Conservation (phyloP, 2,113 vertebrate genomes). For the Scatophagus argus region DNA sequence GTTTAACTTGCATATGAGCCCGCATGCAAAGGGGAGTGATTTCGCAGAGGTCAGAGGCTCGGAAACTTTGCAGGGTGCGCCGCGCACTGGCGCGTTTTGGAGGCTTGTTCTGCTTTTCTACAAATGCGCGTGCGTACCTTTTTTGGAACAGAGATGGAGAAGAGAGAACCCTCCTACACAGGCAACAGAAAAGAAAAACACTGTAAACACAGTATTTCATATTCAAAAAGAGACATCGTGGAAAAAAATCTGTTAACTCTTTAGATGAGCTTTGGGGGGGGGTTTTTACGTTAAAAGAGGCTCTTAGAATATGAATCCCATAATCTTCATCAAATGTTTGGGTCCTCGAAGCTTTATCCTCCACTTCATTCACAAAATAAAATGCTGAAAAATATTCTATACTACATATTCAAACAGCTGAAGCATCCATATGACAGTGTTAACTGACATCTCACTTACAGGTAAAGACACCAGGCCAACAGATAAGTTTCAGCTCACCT, state of each 20-base stretch:
- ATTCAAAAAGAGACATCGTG: not conserved
- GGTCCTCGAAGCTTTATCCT: too few relatives aligned
- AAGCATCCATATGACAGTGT: not conserved
- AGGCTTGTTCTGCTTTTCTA: slow-evolving; percentile 10
- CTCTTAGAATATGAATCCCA: not conserved
- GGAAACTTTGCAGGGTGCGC: slow-evolving; percentile 36
- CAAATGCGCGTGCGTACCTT: slow-evolving; percentile 21
- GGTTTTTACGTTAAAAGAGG: not conserved
- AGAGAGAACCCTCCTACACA: slow-evolving; percentile 15
- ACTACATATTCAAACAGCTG: not conserved
- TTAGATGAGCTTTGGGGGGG: not conserved
- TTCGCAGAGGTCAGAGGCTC: slow-evolving; percentile 9
- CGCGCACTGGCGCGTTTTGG: slow-evolving; percentile 26
- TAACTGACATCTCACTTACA: slow-evolving; percentile 26
- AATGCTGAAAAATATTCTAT: not conserved
- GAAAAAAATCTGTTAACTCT: not conserved
- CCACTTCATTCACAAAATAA: not conserved
- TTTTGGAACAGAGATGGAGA: slow-evolving; percentile 29
- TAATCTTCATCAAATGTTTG: not conserved
- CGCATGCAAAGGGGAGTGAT: not conserved
- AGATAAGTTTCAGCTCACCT: slow-evolving; percentile 96
- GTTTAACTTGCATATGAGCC: not conserved
- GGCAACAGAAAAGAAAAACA: not conserved
- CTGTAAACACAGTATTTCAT: not conserved
- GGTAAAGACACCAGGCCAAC: slow-evolving; percentile 89